These are phyloP conservation scores for Equus quagga DNA, from an alignment of 2,113 vertebrate species.

Conservation along the genomic window DNA sequence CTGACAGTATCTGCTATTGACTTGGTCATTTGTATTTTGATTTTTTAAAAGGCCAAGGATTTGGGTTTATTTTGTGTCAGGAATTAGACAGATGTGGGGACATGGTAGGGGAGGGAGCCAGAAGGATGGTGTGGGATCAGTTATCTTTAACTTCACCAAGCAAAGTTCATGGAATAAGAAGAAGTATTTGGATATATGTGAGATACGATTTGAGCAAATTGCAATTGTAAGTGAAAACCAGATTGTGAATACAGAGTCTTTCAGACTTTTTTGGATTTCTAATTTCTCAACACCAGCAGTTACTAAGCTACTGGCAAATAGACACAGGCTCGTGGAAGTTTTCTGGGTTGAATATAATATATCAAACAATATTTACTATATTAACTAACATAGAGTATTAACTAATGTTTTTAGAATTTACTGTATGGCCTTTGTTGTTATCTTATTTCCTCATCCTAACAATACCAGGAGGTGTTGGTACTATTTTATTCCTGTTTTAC, in stretches of 20 bases:
- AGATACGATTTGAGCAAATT: background rate
- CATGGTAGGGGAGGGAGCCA: no score
- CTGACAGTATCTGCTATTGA: background rate
- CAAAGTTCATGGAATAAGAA: background rate
- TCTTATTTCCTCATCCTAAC: background rate
- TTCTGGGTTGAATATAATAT: background rate
- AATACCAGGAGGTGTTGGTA: background rate
- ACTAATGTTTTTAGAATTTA: background rate
- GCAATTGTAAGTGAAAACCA: background rate
- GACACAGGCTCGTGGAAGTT: background rate
- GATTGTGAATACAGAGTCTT: background rate
- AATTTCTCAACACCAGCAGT: constrained; percentile 2
- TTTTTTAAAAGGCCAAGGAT: background rate
- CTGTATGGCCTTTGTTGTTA: background rate
- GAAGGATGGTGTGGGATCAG: no score
- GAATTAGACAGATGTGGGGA: background rate
- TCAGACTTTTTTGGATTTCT: constrained; percentile 5
- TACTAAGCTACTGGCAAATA: constrained; percentile 34
- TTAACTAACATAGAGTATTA: background rate
- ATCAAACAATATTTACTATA: background rate
- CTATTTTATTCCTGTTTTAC: background rate
- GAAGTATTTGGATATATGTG: background rate
- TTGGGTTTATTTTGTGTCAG: background rate
- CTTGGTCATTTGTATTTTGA: background rate
- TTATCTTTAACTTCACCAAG: background rate